These are phyloP conservation scores for Meteorus cinctellus DNA, from an alignment of 2,888 invertebrate species.

Conservation along the genomic window DNA sequence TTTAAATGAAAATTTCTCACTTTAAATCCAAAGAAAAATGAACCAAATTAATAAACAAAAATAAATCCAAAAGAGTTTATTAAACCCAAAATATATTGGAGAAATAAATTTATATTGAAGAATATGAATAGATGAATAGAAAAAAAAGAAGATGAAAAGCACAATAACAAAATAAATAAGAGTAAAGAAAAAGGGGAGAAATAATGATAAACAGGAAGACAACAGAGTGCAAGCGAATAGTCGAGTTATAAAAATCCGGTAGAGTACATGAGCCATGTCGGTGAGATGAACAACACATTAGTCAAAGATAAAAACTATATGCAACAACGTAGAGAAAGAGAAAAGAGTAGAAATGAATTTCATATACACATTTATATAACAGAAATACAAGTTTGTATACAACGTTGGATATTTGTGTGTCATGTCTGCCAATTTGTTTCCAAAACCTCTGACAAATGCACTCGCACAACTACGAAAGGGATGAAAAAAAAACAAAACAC, in stretches of 20 bases:
- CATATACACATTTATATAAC: too few species aligned
- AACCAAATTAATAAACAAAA: too few species aligned
- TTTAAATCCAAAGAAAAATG: too few species aligned
- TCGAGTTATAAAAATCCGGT: conserved; percentile 61
- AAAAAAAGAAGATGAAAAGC: background rate
- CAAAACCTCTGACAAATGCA: conserved; percentile 68
- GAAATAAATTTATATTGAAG: background rate
- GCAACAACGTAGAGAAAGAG: conserved; percentile 21
- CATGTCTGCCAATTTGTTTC: conserved; percentile 70
- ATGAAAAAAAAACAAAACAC: background rate
- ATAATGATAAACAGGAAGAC: conserved; percentile 3
- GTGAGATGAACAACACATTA: conserved; percentile 70
- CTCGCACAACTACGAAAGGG: conserved; percentile 54
- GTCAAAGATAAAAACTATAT: conserved; percentile 66
- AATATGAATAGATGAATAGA: background rate
- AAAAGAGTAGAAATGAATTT: background rate
- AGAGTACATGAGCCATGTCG: conserved; percentile 67
- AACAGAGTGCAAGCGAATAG: background rate
- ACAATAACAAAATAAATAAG: too few species aligned
- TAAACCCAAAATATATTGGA: too few species aligned
- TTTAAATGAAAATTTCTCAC: too few species aligned
- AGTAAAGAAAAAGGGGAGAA: background rate
- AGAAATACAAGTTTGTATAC: conserved; percentile 9
- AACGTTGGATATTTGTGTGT: conserved; percentile 64
- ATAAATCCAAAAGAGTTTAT: too few species aligned